These are phyloP conservation scores for Linyphia triangularis DNA, from an alignment of 2,888 invertebrate species.

Conservation along the genomic window DNA sequence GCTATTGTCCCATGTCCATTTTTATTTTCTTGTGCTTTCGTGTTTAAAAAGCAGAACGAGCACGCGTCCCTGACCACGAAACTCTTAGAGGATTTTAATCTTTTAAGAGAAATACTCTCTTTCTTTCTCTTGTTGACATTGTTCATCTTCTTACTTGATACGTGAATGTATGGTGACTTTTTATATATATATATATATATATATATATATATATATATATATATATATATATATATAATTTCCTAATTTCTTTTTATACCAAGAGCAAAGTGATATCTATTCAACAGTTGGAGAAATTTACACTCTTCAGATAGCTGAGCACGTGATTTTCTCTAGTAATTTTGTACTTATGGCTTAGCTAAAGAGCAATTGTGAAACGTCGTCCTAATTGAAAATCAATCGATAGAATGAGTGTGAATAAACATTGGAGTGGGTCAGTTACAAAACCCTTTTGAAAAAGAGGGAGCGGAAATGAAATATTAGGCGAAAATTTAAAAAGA, in stretches of 20 bases:
- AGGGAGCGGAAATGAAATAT: too few relatives aligned
- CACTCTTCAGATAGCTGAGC: background rate
- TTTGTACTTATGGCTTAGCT: too few relatives aligned
- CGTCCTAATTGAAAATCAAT: too few relatives aligned
- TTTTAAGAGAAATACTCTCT: background rate
- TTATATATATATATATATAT: too few relatives aligned
- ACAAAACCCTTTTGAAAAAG: too few relatives aligned
- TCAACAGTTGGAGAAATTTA: background rate
- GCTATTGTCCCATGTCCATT: background rate
- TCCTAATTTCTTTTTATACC: background rate
- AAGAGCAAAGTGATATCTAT: background rate
- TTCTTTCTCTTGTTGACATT: background rate
- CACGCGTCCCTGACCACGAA: conserved; percentile 54
- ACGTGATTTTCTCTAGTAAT: background rate
- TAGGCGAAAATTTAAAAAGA: too few relatives aligned
- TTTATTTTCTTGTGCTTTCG: conserved; percentile 17
- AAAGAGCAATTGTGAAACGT: too few relatives aligned
- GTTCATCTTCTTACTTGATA: background rate
- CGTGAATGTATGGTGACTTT: too few relatives aligned
- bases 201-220: too few relatives aligned
- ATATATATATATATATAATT: background rate
- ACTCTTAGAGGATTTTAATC: background rate
- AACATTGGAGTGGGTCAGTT: too few relatives aligned
- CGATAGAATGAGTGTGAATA: too few relatives aligned
- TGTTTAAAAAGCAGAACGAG: conserved; percentile 4